phyloP scores from a whole-genome alignment of 2,888 invertebrate species.

The Andricus curvator region DNA sequence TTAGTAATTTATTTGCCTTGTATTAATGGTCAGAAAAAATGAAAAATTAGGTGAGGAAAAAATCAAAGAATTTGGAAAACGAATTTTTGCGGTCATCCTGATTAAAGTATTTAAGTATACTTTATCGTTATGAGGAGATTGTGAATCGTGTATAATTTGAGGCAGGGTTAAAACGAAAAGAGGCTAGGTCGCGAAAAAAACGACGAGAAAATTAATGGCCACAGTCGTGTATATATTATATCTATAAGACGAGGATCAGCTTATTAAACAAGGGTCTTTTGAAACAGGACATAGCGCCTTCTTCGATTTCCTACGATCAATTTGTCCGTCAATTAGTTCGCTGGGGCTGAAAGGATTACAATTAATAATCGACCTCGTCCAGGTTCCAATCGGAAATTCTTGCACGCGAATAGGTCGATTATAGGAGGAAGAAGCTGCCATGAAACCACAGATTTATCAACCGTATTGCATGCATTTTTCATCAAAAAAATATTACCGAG shows the following conservation, averaged over 20 bases:
- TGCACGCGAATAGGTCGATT: conserved; percentile 35
- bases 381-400: conserved; percentile 21
- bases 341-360: conserved; percentile 31
- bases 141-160: conserved; percentile 4
- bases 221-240: neutral
- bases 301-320: conserved; percentile 35
- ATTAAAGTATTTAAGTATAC: neutral
- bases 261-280: conserved; percentile 36
- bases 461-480: conserved; percentile 29
- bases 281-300: conserved; percentile 25
- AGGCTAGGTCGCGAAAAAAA: neutral
- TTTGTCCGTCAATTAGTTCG: conserved; percentile 37
- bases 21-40: too few species aligned
- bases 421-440: conserved; percentile 17
- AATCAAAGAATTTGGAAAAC: too few species aligned
- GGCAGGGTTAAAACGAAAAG: conserved; percentile 17
- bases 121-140: neutral
- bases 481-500: neutral
- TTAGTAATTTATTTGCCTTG: too few species aligned
- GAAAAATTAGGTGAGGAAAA: too few species aligned
- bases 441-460: conserved; percentile 32
- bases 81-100: too few species aligned
- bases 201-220: conserved; percentile 25
- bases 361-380: conserved; percentile 33
- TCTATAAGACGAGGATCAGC: conserved; percentile 24